Base-by-base conservation (phyloP, 2,797 vertebrate species). In the Liparis tanakae region DNA sequence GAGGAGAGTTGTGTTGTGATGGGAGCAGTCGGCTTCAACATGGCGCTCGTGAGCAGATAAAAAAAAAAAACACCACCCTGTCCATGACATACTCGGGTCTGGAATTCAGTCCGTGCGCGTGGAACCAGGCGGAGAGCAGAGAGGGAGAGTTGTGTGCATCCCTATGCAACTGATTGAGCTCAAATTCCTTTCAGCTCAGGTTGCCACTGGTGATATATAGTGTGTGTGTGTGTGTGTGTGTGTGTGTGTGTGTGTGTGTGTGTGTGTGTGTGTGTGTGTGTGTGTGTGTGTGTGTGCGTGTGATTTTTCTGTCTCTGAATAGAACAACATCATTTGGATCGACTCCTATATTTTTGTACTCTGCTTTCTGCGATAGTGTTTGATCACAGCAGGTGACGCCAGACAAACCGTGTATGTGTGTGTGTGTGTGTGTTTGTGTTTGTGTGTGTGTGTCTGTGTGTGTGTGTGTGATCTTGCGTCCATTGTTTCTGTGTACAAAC, bases 11-110 rank as follows among this genome's bases (percentile, higher is more conserved):
- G 83, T 86, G 87, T 83, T 90, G 88, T 87, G 91, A 91, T 91
- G 87, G 80, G 90, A 90, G 88, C 88, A 59, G 82, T 70, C 79
- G 79, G 88, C 84, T 92, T 86, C 87, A 93, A 93, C 86, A 93
- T 93, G 92, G 92, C 92, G 91, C 88, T 73, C 87, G 61, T 69
- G 85, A 89, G 87, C 85, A 84, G 79, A 85, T 87, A 41, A 54
- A 54, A 41, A 54, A 54, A 54, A 5, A 22, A n/a, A 54, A 36
- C 57, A 84, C 87, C 88, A 60, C 72, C 76, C 60, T 81, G 81
- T 85, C 81, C 79, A 89, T 91, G 80, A 90, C 90, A 91, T 89
- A 91, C 86, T 90, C 68, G 67, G 77, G 83, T 80, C 72, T 87
- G 87, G 91, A 88, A 92, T 91, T 83, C 36, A 59, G 76, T 64